These are phyloP conservation scores for Allophyes oxyacanthae DNA, from an alignment of 2,888 invertebrate species.

Conservation along the genomic window DNA sequence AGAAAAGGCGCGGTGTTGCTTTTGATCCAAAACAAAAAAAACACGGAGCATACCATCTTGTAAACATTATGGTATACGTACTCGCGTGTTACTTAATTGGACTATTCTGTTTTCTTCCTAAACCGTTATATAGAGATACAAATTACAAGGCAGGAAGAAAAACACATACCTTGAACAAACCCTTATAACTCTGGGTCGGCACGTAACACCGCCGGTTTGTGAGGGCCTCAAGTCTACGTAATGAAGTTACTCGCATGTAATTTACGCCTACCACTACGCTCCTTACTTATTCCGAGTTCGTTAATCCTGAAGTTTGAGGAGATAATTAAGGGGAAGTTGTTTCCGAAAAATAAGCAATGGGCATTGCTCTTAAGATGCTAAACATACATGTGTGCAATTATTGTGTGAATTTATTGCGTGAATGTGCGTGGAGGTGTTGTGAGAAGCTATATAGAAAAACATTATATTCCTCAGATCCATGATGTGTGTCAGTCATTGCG, in stretches of 20 bases:
- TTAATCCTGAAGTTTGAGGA: conserved; percentile 70
- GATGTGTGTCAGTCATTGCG: no score
- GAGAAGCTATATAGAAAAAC: no score
- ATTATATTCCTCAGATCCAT: no score
- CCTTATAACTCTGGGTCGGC: conserved; percentile 40
- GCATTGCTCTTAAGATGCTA: conserved; percentile 20
- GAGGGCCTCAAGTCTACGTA: conserved; percentile 53
- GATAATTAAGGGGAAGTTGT: conserved; percentile 70
- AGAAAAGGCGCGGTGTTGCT: no score
- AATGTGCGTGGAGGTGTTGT: no score
- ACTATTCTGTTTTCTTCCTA: not conserved
- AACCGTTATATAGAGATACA: not conserved
- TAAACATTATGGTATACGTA: no score
- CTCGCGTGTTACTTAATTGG: no score
- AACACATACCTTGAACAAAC: conserved; percentile 23
- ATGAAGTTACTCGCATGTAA: conserved; percentile 71
- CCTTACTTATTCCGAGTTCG: conserved; percentile 61
- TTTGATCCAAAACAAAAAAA: no score
- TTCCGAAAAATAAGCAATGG: conserved; percentile 56
- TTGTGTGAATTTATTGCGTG: not conserved
- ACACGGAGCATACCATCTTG: no score
- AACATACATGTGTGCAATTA: not conserved
- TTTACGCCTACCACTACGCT: conserved; percentile 55
- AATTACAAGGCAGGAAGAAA: no score
- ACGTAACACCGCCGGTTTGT: conserved; percentile 46